A percentile compares a stretch with the other conserved stretches of the same genome.
Evolutionary conservation across 2,113 vertebrate species (phyloP).

Genomic region (Athene cunicularia): DNA sequence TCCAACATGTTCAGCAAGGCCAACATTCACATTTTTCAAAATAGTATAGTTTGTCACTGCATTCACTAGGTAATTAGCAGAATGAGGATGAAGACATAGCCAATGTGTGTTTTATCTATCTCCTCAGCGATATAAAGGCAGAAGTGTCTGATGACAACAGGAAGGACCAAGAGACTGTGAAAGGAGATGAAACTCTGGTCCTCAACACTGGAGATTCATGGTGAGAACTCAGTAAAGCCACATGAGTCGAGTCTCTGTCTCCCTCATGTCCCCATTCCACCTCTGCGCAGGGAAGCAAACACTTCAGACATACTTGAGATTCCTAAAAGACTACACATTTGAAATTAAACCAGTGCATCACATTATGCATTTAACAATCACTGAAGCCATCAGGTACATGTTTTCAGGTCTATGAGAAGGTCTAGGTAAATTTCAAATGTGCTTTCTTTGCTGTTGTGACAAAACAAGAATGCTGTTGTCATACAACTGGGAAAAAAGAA

Average conservation of each 20-base stretch:
- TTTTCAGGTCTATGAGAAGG: neutral
- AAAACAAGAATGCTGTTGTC: neutral
- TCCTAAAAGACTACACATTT: neutral
- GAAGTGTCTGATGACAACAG: neutral
- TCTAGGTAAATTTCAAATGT: neutral
- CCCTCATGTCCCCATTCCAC: neutral
- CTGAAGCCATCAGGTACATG: neutral
- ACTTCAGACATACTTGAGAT: neutral
- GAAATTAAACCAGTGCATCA: neutral
- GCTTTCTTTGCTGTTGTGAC: neutral
- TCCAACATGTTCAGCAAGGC: neutral
- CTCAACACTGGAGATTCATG: rapidly evolving
- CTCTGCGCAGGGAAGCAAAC: neutral
- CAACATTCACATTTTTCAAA: neutral
- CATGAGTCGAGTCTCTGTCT: neutral
- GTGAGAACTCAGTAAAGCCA: neutral
- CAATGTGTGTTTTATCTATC: neutral
- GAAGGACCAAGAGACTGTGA: neutral
- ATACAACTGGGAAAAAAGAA: neutral
- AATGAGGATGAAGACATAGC: neutral
- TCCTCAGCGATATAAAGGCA: neutral
- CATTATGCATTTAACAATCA: neutral
- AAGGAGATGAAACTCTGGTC: neutral
- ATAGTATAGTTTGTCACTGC: neutral
- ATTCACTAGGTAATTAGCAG: neutral